These are phyloP conservation scores for Tiphia femorata DNA, from an alignment of 2,888 invertebrate species.

Conservation along the genomic window DNA sequence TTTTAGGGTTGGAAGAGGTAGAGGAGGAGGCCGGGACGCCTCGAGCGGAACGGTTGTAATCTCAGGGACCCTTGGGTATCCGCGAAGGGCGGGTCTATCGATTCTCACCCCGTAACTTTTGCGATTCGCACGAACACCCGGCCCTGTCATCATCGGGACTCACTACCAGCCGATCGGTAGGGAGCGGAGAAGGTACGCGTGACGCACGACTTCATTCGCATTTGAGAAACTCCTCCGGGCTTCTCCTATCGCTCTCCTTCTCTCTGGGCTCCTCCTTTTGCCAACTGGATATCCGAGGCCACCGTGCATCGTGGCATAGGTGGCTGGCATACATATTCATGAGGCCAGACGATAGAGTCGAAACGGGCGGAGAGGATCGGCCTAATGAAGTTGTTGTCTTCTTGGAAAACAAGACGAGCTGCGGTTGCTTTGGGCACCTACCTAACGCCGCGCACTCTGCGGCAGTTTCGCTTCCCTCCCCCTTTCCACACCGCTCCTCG, in stretches of 20 bases:
- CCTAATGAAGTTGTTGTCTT: constrained; percentile 68
- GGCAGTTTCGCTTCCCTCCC: constrained; percentile 41
- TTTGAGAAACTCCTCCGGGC: background rate
- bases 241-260: no score
- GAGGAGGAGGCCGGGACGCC: no score
- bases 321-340: constrained; percentile 61
- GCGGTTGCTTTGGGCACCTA: constrained; percentile 49
- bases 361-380: constrained; percentile 59
- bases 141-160: no score
- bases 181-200: no score
- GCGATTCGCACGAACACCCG: no score
- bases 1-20: no score
- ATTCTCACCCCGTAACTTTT: no score
- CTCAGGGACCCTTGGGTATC: no score
- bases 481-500: constrained; percentile 40
- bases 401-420: constrained; percentile 60
- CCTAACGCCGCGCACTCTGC: constrained; percentile 35
- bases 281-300: constrained; percentile 28
- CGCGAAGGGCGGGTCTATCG: no score
- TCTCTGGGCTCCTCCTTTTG: no score
- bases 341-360: constrained; percentile 52
- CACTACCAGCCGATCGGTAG: no score
- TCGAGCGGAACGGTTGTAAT: no score
- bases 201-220: constrained; percentile 3
- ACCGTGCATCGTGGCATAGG: constrained; percentile 31